Percentiles rank a stretch among this genome's conserved stretches.
These are phyloP conservation scores for Delia radicum DNA, from an alignment of 1,140 invertebrate genomes.

Conservation along the genomic window DNA sequence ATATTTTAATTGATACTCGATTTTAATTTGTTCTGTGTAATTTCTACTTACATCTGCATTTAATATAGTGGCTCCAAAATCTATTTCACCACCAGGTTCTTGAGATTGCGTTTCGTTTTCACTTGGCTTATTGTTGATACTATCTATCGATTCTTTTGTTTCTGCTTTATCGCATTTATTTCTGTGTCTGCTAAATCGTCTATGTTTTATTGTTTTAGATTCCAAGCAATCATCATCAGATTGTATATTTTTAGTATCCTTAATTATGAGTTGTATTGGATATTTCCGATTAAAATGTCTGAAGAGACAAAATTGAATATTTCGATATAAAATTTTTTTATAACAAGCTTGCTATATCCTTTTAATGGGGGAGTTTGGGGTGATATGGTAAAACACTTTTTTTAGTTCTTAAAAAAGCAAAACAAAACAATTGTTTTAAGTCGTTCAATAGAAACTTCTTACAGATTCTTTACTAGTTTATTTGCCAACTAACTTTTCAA, in stretches of 20 bases:
- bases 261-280: constrained; percentile 70
- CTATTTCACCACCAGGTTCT: constrained; percentile 34
- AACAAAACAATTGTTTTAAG: too few relatives aligned
- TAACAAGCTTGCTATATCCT: too few relatives aligned
- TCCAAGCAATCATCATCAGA: neutral
- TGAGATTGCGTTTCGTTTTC: neutral
- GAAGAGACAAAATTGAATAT: constrained; percentile 26
- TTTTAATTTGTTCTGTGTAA: neutral
- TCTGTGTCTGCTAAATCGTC: neutral
- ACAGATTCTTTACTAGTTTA: too few relatives aligned
- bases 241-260: neutral
- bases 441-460: too few relatives aligned
- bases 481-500: too few relatives aligned
- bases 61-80: constrained; percentile 43
- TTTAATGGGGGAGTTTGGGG: too few relatives aligned
- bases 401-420: too few relatives aligned
- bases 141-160: neutral
- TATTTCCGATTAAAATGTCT: constrained; percentile 86
- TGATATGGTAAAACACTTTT: too few relatives aligned
- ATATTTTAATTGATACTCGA: too few relatives aligned
- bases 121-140: neutral
- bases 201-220: neutral
- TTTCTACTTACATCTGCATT: constrained; percentile 39
- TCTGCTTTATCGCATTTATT: neutral
- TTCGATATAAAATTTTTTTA: neutral